Evolutionary conservation across 2,888 invertebrate species (phyloP).

Genomic region (Lasius fuliginosus): DNA sequence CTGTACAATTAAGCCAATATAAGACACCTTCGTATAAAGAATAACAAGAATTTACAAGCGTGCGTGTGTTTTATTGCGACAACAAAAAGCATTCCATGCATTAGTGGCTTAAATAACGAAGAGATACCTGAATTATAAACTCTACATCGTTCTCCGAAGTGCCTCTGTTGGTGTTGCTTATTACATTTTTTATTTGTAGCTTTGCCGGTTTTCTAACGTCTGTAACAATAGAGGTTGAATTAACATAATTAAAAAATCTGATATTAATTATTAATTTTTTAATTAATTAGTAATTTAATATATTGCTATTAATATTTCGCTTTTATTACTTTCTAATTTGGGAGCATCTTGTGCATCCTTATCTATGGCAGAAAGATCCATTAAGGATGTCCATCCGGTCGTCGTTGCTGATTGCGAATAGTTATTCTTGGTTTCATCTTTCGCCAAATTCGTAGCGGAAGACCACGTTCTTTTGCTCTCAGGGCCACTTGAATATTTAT

Average conservation of each 20-base stretch:
- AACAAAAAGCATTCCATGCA: constrained; percentile 43
- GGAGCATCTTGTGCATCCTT: constrained; percentile 54
- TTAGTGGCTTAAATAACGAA: constrained; percentile 22
- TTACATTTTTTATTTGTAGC: constrained; percentile 83
- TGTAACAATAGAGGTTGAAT: constrained; percentile 19
- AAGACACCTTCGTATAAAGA: constrained; percentile 6
- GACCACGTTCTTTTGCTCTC: constrained; percentile 90
- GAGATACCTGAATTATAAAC: constrained; percentile 83
- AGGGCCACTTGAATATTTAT: constrained; percentile 42
- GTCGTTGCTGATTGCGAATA: constrained; percentile 63
- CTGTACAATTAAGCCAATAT: constrained; percentile 20
- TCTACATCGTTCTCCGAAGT: constrained; percentile 83
- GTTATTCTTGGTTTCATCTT: constrained; percentile 76
- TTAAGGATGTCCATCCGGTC: constrained; percentile 92
- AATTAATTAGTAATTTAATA: constrained; percentile 5
- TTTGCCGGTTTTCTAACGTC: constrained; percentile 75
- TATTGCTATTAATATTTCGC: background rate
- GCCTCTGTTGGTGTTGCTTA: constrained; percentile 81
- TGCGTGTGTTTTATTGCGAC: constrained; percentile 30
- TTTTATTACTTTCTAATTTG: constrained; percentile 61
- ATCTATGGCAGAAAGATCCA: constrained; percentile 89
- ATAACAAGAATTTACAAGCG: constrained; percentile 40
- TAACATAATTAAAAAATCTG: background rate
- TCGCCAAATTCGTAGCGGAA: constrained; percentile 91
- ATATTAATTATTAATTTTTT: background rate